Evolutionary conservation across 2,888 invertebrate genomes (phyloP).

Genomic region (Autographa pulchrina): DNA sequence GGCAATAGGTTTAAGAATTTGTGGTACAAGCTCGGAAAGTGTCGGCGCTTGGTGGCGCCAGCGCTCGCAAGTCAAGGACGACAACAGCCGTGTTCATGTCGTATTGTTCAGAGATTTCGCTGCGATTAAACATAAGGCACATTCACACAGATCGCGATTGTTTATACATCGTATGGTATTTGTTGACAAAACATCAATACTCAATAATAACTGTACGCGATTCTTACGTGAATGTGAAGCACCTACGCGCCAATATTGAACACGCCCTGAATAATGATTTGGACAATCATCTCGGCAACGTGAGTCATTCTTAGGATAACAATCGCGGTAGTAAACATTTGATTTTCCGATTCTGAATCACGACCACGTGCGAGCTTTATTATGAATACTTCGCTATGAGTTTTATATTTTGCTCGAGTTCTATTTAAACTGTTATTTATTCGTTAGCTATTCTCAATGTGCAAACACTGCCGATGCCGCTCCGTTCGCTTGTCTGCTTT

Average conservation of each 20-base stretch:
- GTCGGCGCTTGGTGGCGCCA: constrained; percentile 74
- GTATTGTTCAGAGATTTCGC: constrained; percentile 65
- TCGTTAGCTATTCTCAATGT: constrained; percentile 34
- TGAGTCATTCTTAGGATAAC: constrained; percentile 54
- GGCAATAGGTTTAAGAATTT: constrained; percentile 66
- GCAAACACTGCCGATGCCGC: constrained; percentile 43
- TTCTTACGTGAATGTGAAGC: constrained; percentile 35
- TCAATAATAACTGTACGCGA: constrained; percentile 18
- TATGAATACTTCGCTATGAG: constrained; percentile 29
- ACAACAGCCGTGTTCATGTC: constrained; percentile 65
- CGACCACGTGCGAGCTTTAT: constrained; percentile 32
- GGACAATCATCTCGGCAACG: constrained; percentile 43
- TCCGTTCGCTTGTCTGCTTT: constrained; percentile 32
- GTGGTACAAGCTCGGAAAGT: constrained; percentile 55
- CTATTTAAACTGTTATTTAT: constrained; percentile 35
- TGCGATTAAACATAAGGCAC: constrained; percentile 44
- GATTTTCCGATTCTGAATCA: constrained; percentile 57
- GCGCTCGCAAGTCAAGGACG: constrained; percentile 77
- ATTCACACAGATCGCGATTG: constrained; percentile 22
- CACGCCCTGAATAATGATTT: constrained; percentile 36
- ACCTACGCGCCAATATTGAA: constrained; percentile 28
- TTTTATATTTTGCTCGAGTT: constrained; percentile 15
- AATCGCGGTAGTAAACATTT: constrained; percentile 54
- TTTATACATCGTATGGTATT: constrained; percentile 33
- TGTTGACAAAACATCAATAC: constrained; percentile 48